These are phyloP conservation scores for Lithosia quadra DNA, from an alignment of 2,888 invertebrate species.

Conservation along the genomic window DNA sequence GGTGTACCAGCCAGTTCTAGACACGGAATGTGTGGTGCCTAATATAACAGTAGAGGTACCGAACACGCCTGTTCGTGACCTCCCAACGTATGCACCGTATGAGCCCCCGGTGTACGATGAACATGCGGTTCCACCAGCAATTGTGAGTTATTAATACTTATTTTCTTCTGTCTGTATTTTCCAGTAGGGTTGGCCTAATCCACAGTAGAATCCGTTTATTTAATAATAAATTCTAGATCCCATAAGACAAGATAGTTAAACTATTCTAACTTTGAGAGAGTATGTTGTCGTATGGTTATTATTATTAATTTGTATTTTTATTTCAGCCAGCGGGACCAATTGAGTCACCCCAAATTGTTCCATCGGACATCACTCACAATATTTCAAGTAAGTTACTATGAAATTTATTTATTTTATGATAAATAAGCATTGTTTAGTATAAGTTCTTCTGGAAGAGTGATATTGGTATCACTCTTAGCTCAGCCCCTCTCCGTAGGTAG, in stretches of 20 bases:
- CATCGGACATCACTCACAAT: conserved; percentile 67
- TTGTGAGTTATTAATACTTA: conserved; percentile 64
- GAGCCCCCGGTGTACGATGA: conserved; percentile 71
- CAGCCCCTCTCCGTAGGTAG: no score
- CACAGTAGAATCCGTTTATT: no score
- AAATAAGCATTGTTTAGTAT: no score
- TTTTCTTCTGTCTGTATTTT: not conserved
- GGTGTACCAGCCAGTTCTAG: conserved; percentile 62
- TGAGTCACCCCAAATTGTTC: conserved; percentile 80
- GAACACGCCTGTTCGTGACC: conserved; percentile 50
- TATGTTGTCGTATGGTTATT: no score
- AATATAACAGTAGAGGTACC: conserved; percentile 79
- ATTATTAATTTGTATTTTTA: not conserved
- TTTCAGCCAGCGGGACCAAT: conserved; percentile 71
- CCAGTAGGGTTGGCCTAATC: no score
- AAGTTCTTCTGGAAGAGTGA: no score
- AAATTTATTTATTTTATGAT: no score
- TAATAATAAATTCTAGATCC: no score
- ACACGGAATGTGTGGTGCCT: conserved; percentile 79
- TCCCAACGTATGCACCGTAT: conserved; percentile 70
- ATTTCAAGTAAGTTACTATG: conserved; percentile 71
- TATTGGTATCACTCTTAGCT: no score
- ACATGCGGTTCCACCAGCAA: conserved; percentile 75
- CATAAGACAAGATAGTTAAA: no score
- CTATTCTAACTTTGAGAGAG: no score